Percentiles rank a stretch among this genome's conserved stretches.
These are phyloP conservation scores for Melospiza georgiana DNA, from an alignment of 2,113 vertebrate genomes.

Conservation along the genomic window DNA sequence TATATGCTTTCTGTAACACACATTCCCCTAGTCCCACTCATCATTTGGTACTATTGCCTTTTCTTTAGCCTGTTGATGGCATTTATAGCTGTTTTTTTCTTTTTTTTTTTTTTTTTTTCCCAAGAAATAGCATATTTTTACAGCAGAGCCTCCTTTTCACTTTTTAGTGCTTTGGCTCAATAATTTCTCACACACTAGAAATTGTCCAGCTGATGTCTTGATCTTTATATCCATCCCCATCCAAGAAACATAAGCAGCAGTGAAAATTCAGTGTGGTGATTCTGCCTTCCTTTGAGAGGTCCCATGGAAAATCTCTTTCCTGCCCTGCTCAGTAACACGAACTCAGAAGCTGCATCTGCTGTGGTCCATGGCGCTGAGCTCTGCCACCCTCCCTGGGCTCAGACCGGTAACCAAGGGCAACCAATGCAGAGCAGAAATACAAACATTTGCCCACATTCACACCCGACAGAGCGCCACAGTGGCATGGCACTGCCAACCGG, in stretches of 20 bases:
- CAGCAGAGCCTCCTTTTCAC: background rate
- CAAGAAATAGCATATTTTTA: conserved; percentile 4
- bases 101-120: background rate
- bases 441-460: background rate
- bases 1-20: conserved; percentile 38
- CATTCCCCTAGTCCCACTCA: background rate
- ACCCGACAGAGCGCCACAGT: background rate
- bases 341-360: rapidly evolving
- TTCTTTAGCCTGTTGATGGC: conserved; percentile 7
- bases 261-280: background rate
- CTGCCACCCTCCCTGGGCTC: background rate
- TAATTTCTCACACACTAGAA: background rate
- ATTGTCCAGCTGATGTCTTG: conserved; percentile 1
- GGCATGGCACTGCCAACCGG: no score
- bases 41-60: conserved; percentile 24
- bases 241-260: background rate
- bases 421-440: background rate
- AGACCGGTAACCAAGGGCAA: rapidly evolving
- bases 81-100: background rate
- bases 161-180: conserved; percentile 8
- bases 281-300: background rate
- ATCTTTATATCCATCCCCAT: background rate
- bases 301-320: background rate
- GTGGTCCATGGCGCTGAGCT: rapidly evolving
- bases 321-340: background rate